Evolutionary conservation across 2,888 invertebrate genomes (phyloP).

Genomic region (Agonopterix arenella): DNA sequence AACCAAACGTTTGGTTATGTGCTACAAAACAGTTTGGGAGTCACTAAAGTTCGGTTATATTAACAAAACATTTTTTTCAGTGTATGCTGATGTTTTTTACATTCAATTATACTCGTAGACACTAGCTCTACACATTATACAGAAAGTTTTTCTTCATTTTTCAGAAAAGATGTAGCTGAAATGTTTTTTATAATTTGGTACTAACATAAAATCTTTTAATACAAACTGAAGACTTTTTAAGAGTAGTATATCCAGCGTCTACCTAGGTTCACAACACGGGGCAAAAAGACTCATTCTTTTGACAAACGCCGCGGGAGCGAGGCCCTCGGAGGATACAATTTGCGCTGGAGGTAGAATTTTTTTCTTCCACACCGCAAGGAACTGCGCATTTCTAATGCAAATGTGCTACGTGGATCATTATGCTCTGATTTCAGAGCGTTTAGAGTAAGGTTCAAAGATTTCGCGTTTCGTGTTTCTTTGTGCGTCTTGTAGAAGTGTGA

Average conservation of each 20-base stretch:
- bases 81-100: too few species aligned
- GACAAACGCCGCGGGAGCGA: slow-evolving; percentile 42
- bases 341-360: slow-evolving; percentile 39
- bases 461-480: slow-evolving; percentile 4
- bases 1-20: too few species aligned
- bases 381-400: slow-evolving; percentile 31
- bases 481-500: too few species aligned
- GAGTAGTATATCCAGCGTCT: not conserved
- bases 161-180: too few species aligned
- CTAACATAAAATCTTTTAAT: too few species aligned
- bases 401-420: slow-evolving; percentile 60
- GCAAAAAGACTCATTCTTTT: slow-evolving; percentile 58
- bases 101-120: too few species aligned
- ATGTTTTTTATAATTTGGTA: too few species aligned
- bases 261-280: slow-evolving; percentile 1
- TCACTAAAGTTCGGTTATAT: too few species aligned
- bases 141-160: too few species aligned
- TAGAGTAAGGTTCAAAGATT: slow-evolving; percentile 33
- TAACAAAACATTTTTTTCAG: too few species aligned
- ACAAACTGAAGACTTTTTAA: not conserved
- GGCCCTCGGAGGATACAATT: slow-evolving; percentile 49
- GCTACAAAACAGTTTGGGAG: too few species aligned
- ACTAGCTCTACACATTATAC: too few species aligned
- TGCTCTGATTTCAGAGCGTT: slow-evolving; percentile 59
- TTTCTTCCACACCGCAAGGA: slow-evolving; percentile 18